Evolutionary conservation across 2,888 invertebrate genomes (phyloP).

Genomic region (Norana najaformis): DNA sequence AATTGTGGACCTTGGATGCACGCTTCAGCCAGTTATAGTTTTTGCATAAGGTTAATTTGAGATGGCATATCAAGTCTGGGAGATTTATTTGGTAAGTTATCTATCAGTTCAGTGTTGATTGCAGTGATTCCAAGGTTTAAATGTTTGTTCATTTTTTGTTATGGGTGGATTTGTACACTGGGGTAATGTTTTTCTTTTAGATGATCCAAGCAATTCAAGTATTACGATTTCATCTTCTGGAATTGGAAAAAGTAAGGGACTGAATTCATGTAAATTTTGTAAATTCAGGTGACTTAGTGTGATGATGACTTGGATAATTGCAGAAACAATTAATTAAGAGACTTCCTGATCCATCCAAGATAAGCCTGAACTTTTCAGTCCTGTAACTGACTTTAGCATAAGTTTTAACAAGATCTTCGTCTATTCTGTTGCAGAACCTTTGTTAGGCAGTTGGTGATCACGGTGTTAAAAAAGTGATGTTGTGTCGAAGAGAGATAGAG

Average conservation of each 20-base stretch:
- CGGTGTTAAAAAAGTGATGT: background rate
- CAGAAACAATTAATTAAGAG: background rate
- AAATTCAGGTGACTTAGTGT: background rate
- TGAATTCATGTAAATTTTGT: background rate
- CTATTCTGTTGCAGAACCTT: background rate
- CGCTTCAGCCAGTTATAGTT: background rate
- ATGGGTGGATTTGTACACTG: background rate
- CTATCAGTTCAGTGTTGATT: background rate
- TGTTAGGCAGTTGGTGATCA: too few relatives aligned
- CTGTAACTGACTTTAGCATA: background rate
- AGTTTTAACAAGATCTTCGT: background rate
- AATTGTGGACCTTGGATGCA: background rate
- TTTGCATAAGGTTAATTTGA: background rate
- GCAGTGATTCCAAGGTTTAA: background rate
- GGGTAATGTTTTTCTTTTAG: constrained; percentile 67
- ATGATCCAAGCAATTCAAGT: constrained; percentile 99
- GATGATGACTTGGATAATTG: background rate
- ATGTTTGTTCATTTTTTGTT: background rate
- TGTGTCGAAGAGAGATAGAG: background rate
- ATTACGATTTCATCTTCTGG: constrained; percentile 99
- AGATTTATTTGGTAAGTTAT: background rate
- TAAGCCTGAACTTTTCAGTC: background rate
- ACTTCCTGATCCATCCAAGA: too few relatives aligned
- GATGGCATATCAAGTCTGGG: background rate
- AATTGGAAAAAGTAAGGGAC: constrained; percentile 97